Conservation (phyloP, 2,888 invertebrate genomes). For the Chydorus sphaericus region DNA sequence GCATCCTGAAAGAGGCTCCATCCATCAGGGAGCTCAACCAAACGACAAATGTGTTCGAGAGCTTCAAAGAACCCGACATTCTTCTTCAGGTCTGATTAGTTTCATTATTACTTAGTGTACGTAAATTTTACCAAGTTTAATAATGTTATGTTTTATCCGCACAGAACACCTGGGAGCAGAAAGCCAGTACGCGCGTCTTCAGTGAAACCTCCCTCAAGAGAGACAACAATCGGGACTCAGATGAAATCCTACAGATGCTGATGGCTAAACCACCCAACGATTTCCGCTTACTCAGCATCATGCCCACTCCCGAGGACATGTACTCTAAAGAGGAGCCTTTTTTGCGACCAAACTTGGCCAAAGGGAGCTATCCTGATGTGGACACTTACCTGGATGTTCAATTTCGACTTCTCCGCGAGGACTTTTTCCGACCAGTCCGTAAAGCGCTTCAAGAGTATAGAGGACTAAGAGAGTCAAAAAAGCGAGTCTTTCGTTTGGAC, state of each 20-base stretch:
- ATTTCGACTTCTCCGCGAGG: constrained; percentile 60
- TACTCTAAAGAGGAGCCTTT: constrained; percentile 27
- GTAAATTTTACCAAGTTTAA: not conserved
- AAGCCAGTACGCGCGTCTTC: not conserved
- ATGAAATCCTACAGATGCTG: not conserved
- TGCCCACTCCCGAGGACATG: constrained; percentile 28
- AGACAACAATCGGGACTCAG: not conserved
- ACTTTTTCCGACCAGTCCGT: constrained; percentile 56
- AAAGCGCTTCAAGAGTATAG: constrained; percentile 43
- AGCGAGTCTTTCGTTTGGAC: constrained; percentile 13
- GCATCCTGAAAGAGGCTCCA: not conserved
- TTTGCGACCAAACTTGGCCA: constrained; percentile 38
- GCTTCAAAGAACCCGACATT: not conserved
- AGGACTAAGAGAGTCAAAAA: not conserved
- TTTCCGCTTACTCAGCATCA: constrained; percentile 27
- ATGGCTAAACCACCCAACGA: constrained; percentile 29
- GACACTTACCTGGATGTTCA: constrained; percentile 66
- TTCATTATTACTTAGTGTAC: too few species aligned
- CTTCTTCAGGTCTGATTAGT: not conserved
- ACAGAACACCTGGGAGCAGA: not conserved
- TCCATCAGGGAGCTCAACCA: not conserved
- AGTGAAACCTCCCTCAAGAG: not conserved
- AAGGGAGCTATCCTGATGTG: constrained; percentile 45
- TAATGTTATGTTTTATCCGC: not conserved
- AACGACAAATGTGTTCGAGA: not conserved